A percentile compares a stretch with the other conserved stretches of the same genome.
Conservation (phyloP, 2,888 invertebrate species). For the Patella depressa region DNA sequence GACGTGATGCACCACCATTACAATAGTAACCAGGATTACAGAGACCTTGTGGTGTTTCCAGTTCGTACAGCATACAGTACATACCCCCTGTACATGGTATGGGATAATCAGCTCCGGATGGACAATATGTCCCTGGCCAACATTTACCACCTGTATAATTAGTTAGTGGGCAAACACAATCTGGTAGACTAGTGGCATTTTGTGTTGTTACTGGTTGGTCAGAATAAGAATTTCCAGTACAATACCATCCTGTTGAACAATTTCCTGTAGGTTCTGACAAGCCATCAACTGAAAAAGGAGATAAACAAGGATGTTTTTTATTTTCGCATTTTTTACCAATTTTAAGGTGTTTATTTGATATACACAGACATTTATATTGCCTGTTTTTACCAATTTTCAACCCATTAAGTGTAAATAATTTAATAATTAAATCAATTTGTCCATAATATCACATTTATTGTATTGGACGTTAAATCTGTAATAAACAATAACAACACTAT, state of each 20-base stretch:
- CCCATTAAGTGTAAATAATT: too few species aligned
- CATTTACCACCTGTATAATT: conserved; percentile 67
- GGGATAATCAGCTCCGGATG: conserved; percentile 59
- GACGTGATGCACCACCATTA: conserved; percentile 52
- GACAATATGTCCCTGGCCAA: conserved; percentile 68
- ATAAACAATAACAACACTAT: not conserved
- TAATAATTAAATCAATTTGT: too few species aligned
- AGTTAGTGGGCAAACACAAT: conserved; percentile 61
- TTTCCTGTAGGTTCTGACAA: conserved; percentile 57
- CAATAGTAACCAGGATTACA: conserved; percentile 67
- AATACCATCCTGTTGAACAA: conserved; percentile 67
- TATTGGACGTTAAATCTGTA: too few species aligned
- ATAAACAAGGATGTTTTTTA: not conserved
- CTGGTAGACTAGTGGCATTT: conserved; percentile 54
- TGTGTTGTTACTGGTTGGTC: conserved; percentile 49
- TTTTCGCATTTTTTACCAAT: not conserved
- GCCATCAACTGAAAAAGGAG: conserved; percentile 58
- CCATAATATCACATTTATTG: too few species aligned
- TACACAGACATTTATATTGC: not conserved
- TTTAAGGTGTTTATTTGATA: too few species aligned
- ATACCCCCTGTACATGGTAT: conserved; percentile 59
- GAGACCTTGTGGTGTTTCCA: conserved; percentile 55
- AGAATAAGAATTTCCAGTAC: conserved; percentile 61
- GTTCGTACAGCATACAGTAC: conserved; percentile 60
- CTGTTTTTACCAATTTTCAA: too few species aligned